Evolutionary conservation across 2,888 invertebrate genomes (phyloP), one percentile per base, ranked within the genome.

Genomic region (Brachylomia viminalis): DNA sequence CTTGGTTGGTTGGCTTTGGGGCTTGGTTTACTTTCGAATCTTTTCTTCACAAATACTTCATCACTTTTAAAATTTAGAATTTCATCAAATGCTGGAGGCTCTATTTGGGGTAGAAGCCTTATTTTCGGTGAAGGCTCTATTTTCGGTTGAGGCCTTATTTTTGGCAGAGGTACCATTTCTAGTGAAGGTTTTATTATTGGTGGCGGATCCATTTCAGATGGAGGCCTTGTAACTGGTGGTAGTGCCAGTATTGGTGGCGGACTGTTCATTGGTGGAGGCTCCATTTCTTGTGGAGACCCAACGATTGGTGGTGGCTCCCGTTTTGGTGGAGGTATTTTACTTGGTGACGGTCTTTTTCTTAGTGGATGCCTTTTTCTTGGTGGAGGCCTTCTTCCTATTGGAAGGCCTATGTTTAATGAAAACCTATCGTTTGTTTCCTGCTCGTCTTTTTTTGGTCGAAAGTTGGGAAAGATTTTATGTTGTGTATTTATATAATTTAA

Each of bases 331-430:
- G 20, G n/a, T 5, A 27, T 49, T 30, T 13, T 38, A 38, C 8
- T 42, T 62, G 2, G 33, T 42, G 30, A 23, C 27, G 20, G 42
- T 11, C 27, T 47, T 38, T 79, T 49, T 65, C 33, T 65, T 27
- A 52, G 11, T 47, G 7, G 47, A 23, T 7, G 59, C 27, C 17
- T 71, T 38, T 27, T 73, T 33, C 33, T 58, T 38, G 11, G 7
- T 11, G 1, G 47, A 42, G 23, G 64, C 17, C 20, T 38, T 3
- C 30, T 59, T 54, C 45, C 49, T 27, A 30, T n/a, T 56, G 54
- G 71, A 2, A 62, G 8, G 13, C 15, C 47, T 33, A 77, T 30
- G 4, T 27, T 71, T 52, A 52, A 7, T 78, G 76, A 78, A 78
- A 78, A 77, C 11, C 68, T 61, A 78, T 77, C 69, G 23, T 8